phyloP scores from a whole-genome alignment of 2,797 vertebrate genomes.

The Pangasius macronema region DNA sequence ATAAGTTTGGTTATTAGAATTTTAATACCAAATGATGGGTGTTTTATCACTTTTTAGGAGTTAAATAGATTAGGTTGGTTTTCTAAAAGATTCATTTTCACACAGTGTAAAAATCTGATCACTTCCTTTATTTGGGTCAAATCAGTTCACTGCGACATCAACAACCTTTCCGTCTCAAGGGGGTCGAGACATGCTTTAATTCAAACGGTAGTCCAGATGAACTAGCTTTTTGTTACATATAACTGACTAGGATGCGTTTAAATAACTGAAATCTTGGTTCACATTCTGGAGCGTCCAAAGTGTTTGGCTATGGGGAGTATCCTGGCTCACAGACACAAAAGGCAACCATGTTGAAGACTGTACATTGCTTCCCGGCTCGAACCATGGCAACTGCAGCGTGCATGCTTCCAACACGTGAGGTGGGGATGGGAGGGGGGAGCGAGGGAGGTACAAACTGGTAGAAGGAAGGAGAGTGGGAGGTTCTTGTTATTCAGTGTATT shows the following conservation, averaged over 20 bases:
- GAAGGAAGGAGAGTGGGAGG: conserved; percentile 32
- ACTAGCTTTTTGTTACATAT: neutral
- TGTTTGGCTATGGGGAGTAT: neutral
- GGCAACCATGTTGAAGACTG: neutral
- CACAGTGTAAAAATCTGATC: neutral
- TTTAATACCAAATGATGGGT: neutral
- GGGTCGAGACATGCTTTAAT: neutral
- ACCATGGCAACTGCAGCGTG: neutral
- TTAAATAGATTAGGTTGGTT: neutral
- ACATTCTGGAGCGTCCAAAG: neutral
- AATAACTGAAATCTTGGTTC: neutral
- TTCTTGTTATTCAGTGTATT: neutral
- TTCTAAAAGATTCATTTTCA: neutral
- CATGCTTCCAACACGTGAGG: neutral
- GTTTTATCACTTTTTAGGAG: neutral
- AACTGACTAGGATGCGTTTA: no score
- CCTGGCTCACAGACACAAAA: neutral
- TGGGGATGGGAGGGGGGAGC: neutral
- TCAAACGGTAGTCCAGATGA: neutral
- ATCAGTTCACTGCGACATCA: neutral
- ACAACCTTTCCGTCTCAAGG: neutral
- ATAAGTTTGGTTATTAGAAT: neutral
- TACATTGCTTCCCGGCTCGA: neutral
- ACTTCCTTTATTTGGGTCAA: neutral
- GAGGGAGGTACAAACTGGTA: conserved; percentile 22